Evolutionary conservation across 1,140 invertebrate genomes (phyloP).

Genomic region (Atta cephalotes): DNA sequence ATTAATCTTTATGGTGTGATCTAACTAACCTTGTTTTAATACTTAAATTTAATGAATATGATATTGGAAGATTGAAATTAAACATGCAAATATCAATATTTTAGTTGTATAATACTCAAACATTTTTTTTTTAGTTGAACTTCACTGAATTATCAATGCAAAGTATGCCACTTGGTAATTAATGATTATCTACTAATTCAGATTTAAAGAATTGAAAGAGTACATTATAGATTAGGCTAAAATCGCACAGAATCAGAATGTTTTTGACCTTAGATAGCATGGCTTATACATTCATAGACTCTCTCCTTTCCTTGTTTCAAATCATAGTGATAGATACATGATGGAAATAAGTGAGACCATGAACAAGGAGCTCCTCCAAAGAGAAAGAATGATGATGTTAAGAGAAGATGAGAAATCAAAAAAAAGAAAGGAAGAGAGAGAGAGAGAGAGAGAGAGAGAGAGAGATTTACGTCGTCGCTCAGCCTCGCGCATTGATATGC

Average conservation of each 20-base stretch:
- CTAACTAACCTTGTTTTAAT: no score
- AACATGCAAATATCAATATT: no score
- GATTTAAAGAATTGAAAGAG: no score
- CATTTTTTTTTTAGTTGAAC: no score
- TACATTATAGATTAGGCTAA: neutral
- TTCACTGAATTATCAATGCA: no score
- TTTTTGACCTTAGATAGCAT: constrained; percentile 60
- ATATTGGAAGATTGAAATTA: no score
- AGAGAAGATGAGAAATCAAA: constrained; percentile 44
- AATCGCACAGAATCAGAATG: constrained; percentile 46
- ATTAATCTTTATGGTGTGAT: no score
- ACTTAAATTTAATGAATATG: no score
- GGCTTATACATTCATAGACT: constrained; percentile 1
- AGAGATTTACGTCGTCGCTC: constrained; percentile 30
- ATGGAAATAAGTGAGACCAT: neutral
- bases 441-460: constrained; percentile 15
- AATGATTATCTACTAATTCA: no score
- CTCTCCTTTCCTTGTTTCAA: neutral
- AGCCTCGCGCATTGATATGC: constrained; percentile 76
- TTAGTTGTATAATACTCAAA: no score
- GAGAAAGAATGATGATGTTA: neutral
- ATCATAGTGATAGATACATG: neutral
- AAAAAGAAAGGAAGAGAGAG: neutral
- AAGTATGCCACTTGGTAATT: no score
- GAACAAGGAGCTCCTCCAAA: neutral